Base-by-base conservation (phyloP, 1,140 invertebrate species). In the Ceratosolen fusciceps region DNA sequence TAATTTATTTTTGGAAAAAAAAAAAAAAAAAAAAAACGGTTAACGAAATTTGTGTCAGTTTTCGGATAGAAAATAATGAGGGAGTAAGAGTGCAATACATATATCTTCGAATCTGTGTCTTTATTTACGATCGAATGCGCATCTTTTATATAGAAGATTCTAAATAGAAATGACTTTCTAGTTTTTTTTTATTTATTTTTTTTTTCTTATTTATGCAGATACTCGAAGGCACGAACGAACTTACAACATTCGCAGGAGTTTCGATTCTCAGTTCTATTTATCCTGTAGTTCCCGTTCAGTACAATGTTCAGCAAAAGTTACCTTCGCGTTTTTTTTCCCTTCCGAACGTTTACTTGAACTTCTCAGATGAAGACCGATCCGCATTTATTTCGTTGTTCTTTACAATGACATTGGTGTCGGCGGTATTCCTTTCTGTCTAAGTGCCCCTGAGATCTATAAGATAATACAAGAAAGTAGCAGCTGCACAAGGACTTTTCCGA, bases 371-470 rank as follows among this genome's bases (percentile, higher is more conserved):
- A 26, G 5, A 56, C 24, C 26, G 16, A 14, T 31, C 12, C 10
- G n/a, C 56, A 43, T n/a, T 47, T 24, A 26, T 39, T 62, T 62
- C 16, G 31, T 62, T 56, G 49, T 56, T 56, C 52, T 56, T 73
- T 56, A 73, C 52, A 31, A 31, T 9, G 70, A 31, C 26, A 56
- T 52, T 26, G 54, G 24, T 24, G 54, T 3, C 21, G 54, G 54
- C 24, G 49, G 74, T 24, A 16, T 68, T 72, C 37, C 21, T 31
- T 74, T 74, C 72, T 80, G 62, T 31, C 34, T 72, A 72, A 72
- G 49, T 72, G 47, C 43, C 26, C 49, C 29, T 21, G 26, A 70
- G n/a, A n/a, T n/a, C n/a, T 49, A 49, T 29, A 24, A 70, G 67
- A n/a, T n/a, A 43, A 24, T 26, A 56, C n/a, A n/a, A 3, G 54